Conservation (phyloP, 2,888 invertebrate genomes). For the Penaeus monodon region DNA sequence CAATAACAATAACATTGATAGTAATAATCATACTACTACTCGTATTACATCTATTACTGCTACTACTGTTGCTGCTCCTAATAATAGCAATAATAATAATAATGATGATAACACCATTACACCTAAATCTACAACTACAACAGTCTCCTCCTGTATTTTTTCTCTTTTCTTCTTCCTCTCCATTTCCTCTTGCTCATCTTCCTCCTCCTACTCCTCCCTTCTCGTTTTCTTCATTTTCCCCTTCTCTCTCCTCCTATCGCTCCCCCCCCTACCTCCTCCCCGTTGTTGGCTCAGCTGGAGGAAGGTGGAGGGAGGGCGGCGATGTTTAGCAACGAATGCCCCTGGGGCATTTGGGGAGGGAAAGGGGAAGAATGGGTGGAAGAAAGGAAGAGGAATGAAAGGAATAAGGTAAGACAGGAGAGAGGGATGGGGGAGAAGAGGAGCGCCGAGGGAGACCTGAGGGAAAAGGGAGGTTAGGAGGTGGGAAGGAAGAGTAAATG, state of each 20-base stretch:
- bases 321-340: no score
- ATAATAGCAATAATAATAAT: no score
- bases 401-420: neutral
- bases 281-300: neutral
- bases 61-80: no score
- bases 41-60: no score
- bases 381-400: neutral
- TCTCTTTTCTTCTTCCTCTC: neutral
- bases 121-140: no score
- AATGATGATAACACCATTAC: no score
- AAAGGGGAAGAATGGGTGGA: neutral
- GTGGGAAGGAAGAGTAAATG: neutral
- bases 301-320: no score
- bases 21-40: no score
- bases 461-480: neutral
- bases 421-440: neutral
- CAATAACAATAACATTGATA: neutral
- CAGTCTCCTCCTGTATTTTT: neutral
- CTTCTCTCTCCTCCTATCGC: neutral
- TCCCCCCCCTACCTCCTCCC: neutral
- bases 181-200: neutral
- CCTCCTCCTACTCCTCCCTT: neutral
- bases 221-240: neutral
- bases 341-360: no score
- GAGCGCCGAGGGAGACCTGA: neutral